Conservation (phyloP, 2,797 vertebrate genomes). For the Scolopax rusticola region DNA sequence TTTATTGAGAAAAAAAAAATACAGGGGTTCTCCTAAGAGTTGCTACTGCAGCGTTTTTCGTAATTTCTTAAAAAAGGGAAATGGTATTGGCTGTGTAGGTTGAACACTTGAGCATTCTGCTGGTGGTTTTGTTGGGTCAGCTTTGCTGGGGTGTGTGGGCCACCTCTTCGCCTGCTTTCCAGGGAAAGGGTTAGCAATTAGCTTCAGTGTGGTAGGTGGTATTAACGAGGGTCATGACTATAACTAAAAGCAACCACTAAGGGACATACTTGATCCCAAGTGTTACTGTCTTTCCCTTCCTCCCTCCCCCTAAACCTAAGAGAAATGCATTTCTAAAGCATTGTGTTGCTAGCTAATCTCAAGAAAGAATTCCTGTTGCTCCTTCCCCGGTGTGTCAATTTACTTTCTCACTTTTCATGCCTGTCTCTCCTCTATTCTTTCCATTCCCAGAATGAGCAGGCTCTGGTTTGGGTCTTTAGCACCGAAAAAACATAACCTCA, state of each 20-base stretch:
- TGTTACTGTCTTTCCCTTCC: not conserved
- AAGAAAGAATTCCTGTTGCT: not conserved
- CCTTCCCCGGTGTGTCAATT: not conserved
- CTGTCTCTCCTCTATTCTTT: not conserved
- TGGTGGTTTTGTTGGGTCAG: not conserved
- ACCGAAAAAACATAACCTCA: not conserved
- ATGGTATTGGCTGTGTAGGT: not conserved
- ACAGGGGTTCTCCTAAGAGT: not conserved
- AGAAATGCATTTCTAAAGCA: not conserved
- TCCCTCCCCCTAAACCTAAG: not conserved
- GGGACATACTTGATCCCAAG: not conserved
- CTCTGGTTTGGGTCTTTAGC: not conserved
- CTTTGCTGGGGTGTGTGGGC: not conserved
- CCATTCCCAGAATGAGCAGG: not conserved
- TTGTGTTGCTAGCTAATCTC: not conserved
- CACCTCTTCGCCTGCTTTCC: not conserved
- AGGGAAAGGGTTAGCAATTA: too few species aligned
- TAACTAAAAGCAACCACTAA: not conserved
- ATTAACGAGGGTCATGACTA: not conserved
- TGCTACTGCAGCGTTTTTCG: not conserved
- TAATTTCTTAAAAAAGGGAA: not conserved
- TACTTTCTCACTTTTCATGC: not conserved
- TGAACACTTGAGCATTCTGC: not conserved
- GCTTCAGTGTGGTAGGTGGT: not conserved
- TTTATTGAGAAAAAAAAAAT: not conserved